phyloP scores from a whole-genome alignment of 64 coral and sea anemone genomes.

The Stylophora pistillata region DNA sequence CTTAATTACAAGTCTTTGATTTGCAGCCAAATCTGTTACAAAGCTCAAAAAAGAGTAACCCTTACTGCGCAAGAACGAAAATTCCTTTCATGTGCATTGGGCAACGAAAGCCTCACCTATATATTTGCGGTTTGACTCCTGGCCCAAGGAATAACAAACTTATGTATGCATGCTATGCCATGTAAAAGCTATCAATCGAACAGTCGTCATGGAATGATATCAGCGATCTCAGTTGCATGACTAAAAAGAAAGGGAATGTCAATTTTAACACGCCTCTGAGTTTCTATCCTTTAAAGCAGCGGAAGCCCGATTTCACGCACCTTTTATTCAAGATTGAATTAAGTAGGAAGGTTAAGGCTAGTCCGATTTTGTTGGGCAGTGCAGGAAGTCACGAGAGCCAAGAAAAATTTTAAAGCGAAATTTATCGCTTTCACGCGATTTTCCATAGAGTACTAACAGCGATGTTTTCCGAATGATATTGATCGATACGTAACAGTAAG shows the following conservation, averaged over 20 bases:
- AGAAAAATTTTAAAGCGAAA: no score
- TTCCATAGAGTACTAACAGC: not conserved
- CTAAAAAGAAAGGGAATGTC: not conserved
- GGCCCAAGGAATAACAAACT: not conserved
- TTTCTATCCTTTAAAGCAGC: constrained; percentile 15
- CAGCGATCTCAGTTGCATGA: not conserved
- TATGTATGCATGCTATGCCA: not conserved
- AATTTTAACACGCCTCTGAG: not conserved
- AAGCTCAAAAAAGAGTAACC: no score
- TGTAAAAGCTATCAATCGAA: no score
- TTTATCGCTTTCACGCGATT: constrained; percentile 5
- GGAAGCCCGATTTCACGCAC: not conserved
- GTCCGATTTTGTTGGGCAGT: constrained; percentile 28
- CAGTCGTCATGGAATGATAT: not conserved
- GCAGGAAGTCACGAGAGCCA: constrained; percentile 5
- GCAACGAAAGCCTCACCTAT: constrained; percentile 12
- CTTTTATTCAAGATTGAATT: not conserved
- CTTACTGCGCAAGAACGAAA: not conserved
- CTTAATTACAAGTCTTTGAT: no score
- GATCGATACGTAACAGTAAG: not conserved
- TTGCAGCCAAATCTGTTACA: no score
- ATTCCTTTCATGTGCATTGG: not conserved
- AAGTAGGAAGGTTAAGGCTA: not conserved
- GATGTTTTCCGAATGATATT: not conserved
- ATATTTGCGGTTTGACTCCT: constrained; percentile 17